A percentile compares a stretch with the other conserved stretches of the same genome.
These are phyloP conservation scores for Miltochrista miniata DNA, from an alignment of 2,888 invertebrate species.

Conservation along the genomic window DNA sequence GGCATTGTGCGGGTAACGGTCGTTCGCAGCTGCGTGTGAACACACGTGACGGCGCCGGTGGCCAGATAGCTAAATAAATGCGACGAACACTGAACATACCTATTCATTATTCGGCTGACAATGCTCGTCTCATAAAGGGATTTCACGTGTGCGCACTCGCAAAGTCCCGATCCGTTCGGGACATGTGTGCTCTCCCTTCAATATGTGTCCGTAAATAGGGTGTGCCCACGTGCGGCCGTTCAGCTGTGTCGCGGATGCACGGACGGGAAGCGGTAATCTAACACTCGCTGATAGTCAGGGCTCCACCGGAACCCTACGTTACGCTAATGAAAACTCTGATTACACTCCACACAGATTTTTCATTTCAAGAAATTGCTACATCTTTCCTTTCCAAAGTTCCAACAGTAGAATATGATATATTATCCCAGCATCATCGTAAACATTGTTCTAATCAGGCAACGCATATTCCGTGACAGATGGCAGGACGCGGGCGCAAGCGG, in stretches of 20 bases:
- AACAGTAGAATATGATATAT: slow-evolving; percentile 38
- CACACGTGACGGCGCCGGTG: slow-evolving; percentile 79
- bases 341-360: neutral
- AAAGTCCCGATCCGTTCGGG: slow-evolving; percentile 81
- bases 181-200: slow-evolving; percentile 81
- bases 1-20: slow-evolving; percentile 83
- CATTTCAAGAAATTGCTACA: neutral
- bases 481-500: slow-evolving; percentile 68
- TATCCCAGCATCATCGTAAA: too few species aligned
- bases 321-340: slow-evolving; percentile 29
- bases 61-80: slow-evolving; percentile 83
- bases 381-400: neutral
- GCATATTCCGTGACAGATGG: slow-evolving; percentile 81
- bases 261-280: slow-evolving; percentile 81
- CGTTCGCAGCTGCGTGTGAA: slow-evolving; percentile 79
- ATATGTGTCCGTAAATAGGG: slow-evolving; percentile 82
- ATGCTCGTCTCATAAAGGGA: slow-evolving; percentile 81
- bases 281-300: slow-evolving; percentile 71
- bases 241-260: slow-evolving; percentile 80
- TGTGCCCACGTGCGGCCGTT: slow-evolving; percentile 82
- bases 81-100: slow-evolving; percentile 70
- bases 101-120: slow-evolving; percentile 80
- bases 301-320: slow-evolving; percentile 41
- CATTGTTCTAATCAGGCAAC: slow-evolving; percentile 28
- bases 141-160: slow-evolving; percentile 81